Percentiles rank a stretch among this genome's conserved stretches.
Evolutionary conservation across 2,797 vertebrate species (phyloP).

Genomic region (Phyllotis vaccarum): DNA sequence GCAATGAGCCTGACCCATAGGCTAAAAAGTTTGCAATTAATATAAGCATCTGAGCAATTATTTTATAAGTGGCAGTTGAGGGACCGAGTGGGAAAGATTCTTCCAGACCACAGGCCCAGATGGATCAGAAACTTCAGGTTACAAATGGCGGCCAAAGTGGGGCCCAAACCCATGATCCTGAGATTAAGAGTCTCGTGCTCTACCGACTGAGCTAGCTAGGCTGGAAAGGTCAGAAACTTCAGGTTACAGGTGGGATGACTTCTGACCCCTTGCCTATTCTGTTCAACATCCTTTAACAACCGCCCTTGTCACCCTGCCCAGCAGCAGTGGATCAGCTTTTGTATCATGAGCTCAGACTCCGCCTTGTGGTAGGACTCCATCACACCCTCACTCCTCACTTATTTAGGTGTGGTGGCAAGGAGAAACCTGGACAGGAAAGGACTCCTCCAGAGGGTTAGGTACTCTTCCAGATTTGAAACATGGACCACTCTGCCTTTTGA

Average conservation of each 20-base stretch:
- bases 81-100: too few relatives aligned
- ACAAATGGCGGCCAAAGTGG: too few relatives aligned
- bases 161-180: too few relatives aligned
- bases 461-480: background rate
- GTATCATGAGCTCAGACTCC: accelerated
- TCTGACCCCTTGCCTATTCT: background rate
- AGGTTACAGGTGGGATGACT: background rate
- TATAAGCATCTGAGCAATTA: too few relatives aligned
- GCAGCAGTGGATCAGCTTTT: accelerated
- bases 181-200: too few relatives aligned
- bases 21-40: too few relatives aligned
- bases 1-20: too few relatives aligned
- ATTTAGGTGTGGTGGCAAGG: accelerated
- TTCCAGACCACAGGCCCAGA: too few relatives aligned
- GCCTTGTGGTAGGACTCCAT: background rate
- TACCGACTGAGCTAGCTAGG: too few relatives aligned
- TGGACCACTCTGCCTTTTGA: background rate
- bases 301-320: accelerated
- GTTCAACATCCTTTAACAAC: background rate
- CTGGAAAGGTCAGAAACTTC: too few relatives aligned
- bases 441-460: background rate
- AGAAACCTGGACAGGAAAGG: background rate
- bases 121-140: too few relatives aligned
- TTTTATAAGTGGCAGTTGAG: too few relatives aligned
- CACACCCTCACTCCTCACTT: background rate